These are phyloP conservation scores for Colistium nudipinnis DNA, from an alignment of 2,113 vertebrate species.

Conservation along the genomic window DNA sequence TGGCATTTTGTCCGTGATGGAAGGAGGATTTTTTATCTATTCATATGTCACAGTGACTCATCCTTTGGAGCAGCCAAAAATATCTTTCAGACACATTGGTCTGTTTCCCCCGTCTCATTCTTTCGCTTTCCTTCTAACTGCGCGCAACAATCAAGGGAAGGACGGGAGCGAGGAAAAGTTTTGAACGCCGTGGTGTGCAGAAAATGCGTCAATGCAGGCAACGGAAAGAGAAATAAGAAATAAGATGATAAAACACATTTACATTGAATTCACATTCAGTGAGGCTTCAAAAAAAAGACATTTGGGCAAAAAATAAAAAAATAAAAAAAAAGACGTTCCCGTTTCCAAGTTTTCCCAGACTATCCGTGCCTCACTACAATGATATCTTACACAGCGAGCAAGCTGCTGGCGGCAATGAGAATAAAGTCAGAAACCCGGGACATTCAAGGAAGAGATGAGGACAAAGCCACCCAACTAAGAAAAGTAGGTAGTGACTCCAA, in stretches of 20 bases:
- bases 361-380: too few relatives aligned
- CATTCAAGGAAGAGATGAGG: too few relatives aligned
- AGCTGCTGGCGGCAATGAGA: too few relatives aligned
- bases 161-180: not conserved
- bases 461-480: conserved; percentile 12
- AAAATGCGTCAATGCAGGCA: not conserved
- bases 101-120: conserved; percentile 41
- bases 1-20: conserved; percentile 44
- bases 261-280: not conserved
- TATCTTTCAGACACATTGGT: conserved; percentile 46
- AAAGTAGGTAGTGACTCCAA: conserved; percentile 38
- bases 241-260: too few relatives aligned
- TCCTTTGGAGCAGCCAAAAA: conserved; percentile 59
- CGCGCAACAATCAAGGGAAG: conserved; percentile 26
- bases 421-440: too few relatives aligned
- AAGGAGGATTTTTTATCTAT: conserved; percentile 51
- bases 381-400: too few relatives aligned
- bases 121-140: conserved; percentile 29
- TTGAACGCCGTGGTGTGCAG: not conserved
- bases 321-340: too few relatives aligned
- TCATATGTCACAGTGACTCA: conserved; percentile 62
- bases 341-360: too few relatives aligned
- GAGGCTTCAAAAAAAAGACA: not conserved
- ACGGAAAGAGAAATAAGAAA: not conserved
- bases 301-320: too few relatives aligned